Conservation (phyloP, 1,140 invertebrate genomes). For the Musca domestica region DNA sequence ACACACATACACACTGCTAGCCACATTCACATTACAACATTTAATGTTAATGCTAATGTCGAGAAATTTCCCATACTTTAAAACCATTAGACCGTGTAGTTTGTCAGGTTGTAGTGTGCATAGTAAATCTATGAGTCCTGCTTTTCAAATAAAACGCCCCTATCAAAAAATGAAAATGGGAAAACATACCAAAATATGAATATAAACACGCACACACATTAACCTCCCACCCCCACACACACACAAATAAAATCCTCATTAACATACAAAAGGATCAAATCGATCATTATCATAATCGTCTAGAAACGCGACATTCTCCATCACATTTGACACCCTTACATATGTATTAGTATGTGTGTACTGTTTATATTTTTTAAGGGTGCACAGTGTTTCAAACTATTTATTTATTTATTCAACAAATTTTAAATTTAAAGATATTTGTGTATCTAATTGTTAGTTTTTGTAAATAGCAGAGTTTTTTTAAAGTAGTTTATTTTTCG, state of each 20-base stretch:
- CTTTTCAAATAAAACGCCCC: too few relatives aligned
- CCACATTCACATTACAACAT: not conserved
- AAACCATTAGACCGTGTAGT: conserved; percentile 45
- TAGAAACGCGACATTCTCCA: not conserved
- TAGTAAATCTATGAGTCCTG: conserved; percentile 25
- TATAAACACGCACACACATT: too few relatives aligned
- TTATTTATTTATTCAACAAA: too few relatives aligned
- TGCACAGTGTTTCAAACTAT: not conserved
- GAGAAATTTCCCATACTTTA: conserved; percentile 29
- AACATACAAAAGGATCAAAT: conserved; percentile 13
- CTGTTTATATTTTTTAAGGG: not conserved
- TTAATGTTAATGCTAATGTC: conserved; percentile 2
- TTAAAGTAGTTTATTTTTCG: too few relatives aligned
- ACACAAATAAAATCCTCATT: too few relatives aligned
- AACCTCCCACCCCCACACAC: too few relatives aligned
- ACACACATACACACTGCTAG: not conserved
- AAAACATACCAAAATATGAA: too few relatives aligned
- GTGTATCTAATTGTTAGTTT: too few relatives aligned
- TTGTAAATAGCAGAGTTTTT: too few relatives aligned
- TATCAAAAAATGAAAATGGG: too few relatives aligned
- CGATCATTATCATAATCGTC: conserved; percentile 11
- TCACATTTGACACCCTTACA: conserved; percentile 1
- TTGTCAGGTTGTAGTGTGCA: conserved; percentile 31
- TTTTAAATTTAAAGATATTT: too few relatives aligned
- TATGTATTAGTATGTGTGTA: not conserved